These are phyloP conservation scores for Callospermophilus lateralis DNA, from an alignment of 2,113 vertebrate species.

Conservation along the genomic window DNA sequence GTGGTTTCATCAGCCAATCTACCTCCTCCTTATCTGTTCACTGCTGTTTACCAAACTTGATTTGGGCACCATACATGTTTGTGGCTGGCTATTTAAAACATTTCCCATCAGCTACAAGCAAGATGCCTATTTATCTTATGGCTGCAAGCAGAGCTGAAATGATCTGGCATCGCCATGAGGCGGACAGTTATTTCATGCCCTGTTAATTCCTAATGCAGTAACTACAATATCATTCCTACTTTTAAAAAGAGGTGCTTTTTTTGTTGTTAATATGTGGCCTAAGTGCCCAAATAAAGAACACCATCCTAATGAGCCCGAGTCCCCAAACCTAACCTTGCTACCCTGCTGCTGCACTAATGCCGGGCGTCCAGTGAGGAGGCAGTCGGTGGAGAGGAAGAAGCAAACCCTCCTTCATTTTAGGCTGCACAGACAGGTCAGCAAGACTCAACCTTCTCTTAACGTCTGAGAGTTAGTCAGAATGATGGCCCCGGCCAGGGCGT, in stretches of 20 bases:
- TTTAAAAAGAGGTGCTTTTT: conserved; percentile 77
- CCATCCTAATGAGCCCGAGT: conserved; percentile 62
- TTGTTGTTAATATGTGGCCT: conserved; percentile 77
- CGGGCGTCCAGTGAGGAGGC: accelerated
- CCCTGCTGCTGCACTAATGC: accelerated
- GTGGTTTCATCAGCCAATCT: background rate
- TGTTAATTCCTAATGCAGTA: conserved; percentile 95
- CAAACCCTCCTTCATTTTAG: background rate
- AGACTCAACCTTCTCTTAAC: background rate
- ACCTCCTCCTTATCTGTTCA: background rate
- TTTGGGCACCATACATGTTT: conserved; percentile 63
- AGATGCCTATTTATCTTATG: conserved; percentile 91
- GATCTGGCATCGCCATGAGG: conserved; percentile 93
- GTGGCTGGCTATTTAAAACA: conserved; percentile 73
- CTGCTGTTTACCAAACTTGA: conserved; percentile 66
- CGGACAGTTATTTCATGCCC: conserved; percentile 97
- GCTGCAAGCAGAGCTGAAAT: conserved; percentile 91
- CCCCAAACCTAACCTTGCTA: conserved; percentile 2
- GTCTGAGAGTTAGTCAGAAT: background rate
- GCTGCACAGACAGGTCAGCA: background rate
- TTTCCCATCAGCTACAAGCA: conserved; percentile 75
- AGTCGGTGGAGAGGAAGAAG: background rate
- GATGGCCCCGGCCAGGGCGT: background rate
- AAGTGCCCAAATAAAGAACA: conserved; percentile 75
- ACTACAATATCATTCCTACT: conserved; percentile 87